phyloP scores from a whole-genome alignment of 92 coral and sea anemone genomes.

The Bergia sp. region DNA sequence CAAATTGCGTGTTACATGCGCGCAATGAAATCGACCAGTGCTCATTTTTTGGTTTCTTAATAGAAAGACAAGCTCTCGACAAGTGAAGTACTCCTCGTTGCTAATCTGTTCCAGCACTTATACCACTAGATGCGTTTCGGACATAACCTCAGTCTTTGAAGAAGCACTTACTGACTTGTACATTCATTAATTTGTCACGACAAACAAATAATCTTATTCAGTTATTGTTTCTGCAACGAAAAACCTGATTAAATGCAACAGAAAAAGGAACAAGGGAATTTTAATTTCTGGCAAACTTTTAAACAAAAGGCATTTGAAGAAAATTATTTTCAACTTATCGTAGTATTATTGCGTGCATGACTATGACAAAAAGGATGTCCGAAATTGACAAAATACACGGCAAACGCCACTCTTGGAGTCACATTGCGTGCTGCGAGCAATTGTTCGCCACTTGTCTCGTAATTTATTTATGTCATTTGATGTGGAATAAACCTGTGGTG shows the following conservation, averaged over 20 bases:
- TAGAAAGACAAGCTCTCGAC: constrained; percentile 3
- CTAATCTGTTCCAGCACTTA: constrained; percentile 36
- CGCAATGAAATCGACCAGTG: neutral
- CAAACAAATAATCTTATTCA: neutral
- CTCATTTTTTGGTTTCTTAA: neutral
- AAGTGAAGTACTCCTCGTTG: constrained; percentile 18
- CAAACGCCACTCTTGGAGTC: neutral
- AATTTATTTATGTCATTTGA: constrained; percentile 36
- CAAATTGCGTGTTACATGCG: neutral
- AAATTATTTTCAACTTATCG: neutral
- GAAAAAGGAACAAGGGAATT: neutral
- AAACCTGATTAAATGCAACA: neutral
- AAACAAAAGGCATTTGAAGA: neutral
- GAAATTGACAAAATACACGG: neutral
- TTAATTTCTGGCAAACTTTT: neutral
- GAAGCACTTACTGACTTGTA: constrained; percentile 14
- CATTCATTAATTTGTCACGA: constrained; percentile 39
- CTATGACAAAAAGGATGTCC: neutral
- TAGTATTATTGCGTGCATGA: neutral
- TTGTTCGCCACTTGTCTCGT: neutral
- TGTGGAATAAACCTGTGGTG: constrained; percentile 30
- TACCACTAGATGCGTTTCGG: constrained; percentile 1
- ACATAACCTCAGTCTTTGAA: neutral
- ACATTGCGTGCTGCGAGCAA: constrained; percentile 39
- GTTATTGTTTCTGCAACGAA: neutral